These are phyloP conservation scores for Brachypterus glaber DNA, from an alignment of 2,888 invertebrate species.

Conservation along the genomic window DNA sequence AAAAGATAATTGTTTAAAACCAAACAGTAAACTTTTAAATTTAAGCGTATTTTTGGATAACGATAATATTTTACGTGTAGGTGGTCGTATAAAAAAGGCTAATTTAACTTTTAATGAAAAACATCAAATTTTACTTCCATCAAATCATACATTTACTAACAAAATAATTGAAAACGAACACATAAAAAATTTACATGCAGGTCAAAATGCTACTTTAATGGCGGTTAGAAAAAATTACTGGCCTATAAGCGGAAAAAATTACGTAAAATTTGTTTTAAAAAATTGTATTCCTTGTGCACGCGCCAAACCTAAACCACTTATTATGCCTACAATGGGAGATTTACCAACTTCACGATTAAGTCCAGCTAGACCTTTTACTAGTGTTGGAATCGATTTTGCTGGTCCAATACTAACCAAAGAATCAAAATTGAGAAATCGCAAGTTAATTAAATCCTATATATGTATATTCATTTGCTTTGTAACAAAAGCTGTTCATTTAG, in stretches of 20 bases:
- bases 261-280: conserved; percentile 4
- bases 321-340: conserved; percentile 3
- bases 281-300: conserved; percentile 8
- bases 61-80: conserved; percentile 22
- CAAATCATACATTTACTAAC: conserved; percentile 7
- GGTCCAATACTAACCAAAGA: conserved; percentile 6
- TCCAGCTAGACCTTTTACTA: neutral
- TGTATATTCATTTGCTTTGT: conserved; percentile 25
- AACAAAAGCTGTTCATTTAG: conserved; percentile 28
- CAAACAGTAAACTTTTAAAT: conserved; percentile 1
- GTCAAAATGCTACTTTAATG: conserved; percentile 13
- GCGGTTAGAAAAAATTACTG: conserved; percentile 10
- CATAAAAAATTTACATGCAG: conserved; percentile 7
- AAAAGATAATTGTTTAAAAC: neutral
- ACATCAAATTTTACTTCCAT: conserved; percentile 24
- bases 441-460: conserved; percentile 21
- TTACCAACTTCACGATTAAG: neutral
- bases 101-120: conserved; percentile 15
- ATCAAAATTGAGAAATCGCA: conserved; percentile 12
- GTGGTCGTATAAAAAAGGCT: conserved; percentile 21
- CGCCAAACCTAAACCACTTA: neutral
- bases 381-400: conserved; percentile 5
- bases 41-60: conserved; percentile 11
- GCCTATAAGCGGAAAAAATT: conserved; percentile 5
- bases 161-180: conserved; percentile 7